phyloP scores from a whole-genome alignment of 2,113 vertebrate species.

The Pituophis catenifer region DNA sequence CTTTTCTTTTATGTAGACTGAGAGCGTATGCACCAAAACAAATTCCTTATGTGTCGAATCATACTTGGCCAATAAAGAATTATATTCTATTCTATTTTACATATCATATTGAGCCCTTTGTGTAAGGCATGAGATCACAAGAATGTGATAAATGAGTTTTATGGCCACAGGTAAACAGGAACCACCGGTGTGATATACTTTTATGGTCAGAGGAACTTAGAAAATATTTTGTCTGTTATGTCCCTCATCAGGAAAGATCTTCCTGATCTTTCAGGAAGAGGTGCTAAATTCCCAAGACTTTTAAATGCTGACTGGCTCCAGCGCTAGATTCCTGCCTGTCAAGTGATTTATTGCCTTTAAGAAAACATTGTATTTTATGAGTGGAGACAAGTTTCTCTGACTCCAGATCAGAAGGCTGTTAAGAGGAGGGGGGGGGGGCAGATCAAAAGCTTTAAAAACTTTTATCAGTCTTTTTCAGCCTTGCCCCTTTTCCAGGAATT shows the following conservation, averaged over 20 bases:
- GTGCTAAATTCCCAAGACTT: neutral
- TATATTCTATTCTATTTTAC: neutral
- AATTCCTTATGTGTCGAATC: no score
- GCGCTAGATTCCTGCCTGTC: neutral
- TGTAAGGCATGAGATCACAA: neutral
- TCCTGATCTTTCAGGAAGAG: neutral
- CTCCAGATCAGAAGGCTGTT: neutral
- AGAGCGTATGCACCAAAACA: no score
- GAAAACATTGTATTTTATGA: neutral
- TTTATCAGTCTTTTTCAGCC: neutral
- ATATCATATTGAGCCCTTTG: neutral
- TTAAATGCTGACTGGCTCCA: neutral
- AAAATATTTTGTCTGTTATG: neutral
- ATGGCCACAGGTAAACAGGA: neutral
- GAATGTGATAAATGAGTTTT: neutral
- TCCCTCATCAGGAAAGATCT: neutral
- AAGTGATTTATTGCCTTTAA: neutral
- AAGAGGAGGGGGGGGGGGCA: neutral
- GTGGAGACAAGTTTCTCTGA: neutral
- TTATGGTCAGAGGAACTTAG: neutral
- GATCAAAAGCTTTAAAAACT: neutral
- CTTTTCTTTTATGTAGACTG: no score
- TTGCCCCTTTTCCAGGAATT: neutral
- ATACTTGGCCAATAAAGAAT: no score
- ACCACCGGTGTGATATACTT: neutral